These are phyloP conservation scores for Lanius collurio DNA, from an alignment of 2,113 vertebrate species.

Conservation along the genomic window DNA sequence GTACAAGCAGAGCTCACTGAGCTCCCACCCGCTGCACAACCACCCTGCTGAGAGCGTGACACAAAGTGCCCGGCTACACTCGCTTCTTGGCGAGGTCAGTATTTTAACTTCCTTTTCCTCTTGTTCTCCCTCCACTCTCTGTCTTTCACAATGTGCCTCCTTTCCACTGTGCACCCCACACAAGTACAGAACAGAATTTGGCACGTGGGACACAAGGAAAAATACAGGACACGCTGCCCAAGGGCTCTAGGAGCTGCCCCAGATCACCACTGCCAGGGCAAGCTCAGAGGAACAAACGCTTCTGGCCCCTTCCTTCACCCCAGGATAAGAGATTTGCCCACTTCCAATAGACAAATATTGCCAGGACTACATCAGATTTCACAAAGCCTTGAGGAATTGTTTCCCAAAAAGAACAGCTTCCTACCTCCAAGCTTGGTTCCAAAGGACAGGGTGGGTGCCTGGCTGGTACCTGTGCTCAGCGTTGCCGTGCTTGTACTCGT, in stretches of 20 bases:
- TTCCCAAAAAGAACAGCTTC: not conserved
- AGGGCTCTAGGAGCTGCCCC: not conserved
- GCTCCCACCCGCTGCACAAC: not conserved
- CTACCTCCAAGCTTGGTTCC: constrained; percentile 80
- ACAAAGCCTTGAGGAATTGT: not conserved
- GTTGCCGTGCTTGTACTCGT: not conserved
- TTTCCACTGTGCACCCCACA: not conserved
- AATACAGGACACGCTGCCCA: not conserved
- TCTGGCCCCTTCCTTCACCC: not conserved
- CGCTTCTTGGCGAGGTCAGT: fast-evolving
- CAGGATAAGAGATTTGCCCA: not conserved
- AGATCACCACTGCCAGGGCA: not conserved
- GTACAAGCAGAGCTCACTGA: not conserved
- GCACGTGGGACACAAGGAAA: not conserved
- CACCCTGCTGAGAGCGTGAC: not conserved
- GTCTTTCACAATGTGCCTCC: not conserved
- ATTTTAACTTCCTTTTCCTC: not conserved
- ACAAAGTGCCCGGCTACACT: not conserved
- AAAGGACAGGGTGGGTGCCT: constrained; percentile 72
- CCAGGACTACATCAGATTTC: not conserved
- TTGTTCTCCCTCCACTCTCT: too few species aligned
- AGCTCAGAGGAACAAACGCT: not conserved
- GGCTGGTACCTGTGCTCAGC: not conserved
- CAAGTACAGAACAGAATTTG: not conserved
- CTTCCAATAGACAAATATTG: not conserved